Conservation (phyloP, 2,888 invertebrate genomes). For the Pyrocoelia pectoralis region DNA sequence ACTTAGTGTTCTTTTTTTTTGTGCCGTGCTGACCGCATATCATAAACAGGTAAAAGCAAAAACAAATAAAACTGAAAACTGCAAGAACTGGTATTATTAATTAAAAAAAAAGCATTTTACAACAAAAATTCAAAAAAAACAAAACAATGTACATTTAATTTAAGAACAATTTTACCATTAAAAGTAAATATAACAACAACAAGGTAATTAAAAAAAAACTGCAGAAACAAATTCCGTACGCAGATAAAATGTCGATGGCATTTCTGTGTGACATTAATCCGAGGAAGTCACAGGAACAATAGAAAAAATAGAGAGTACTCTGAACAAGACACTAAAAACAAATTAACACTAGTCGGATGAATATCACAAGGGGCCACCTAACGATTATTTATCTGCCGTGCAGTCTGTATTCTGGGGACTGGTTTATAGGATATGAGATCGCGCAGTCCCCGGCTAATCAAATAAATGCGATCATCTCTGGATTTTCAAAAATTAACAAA, state of each 20-base stretch:
- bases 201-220: constrained; percentile 64
- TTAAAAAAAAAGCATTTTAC: constrained; percentile 73
- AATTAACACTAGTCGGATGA: constrained; percentile 54
- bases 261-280: constrained; percentile 45
- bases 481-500: constrained; percentile 51
- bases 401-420: constrained; percentile 37
- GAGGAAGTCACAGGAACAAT: constrained; percentile 53
- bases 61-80: constrained; percentile 67
- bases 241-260: constrained; percentile 62
- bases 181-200: constrained; percentile 68
- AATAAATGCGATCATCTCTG: constrained; percentile 48
- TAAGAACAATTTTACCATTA: constrained; percentile 78
- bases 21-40: constrained; percentile 52
- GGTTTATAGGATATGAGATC: constrained; percentile 54
- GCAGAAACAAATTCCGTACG: constrained; percentile 61
- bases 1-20: constrained; percentile 44
- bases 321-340: constrained; percentile 55
- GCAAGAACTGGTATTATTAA: constrained; percentile 79
- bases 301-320: constrained; percentile 58
- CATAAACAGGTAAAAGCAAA: constrained; percentile 42
- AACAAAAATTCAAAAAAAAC: constrained; percentile 79
- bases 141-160: constrained; percentile 80
- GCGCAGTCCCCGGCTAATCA: constrained; percentile 51
- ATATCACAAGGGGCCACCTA: constrained; percentile 41
- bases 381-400: constrained; percentile 27